Evolutionary conservation across 2,113 vertebrate species (phyloP), one percentile per base, ranked within the genome.

Genomic region (Proteles cristata): DNA sequence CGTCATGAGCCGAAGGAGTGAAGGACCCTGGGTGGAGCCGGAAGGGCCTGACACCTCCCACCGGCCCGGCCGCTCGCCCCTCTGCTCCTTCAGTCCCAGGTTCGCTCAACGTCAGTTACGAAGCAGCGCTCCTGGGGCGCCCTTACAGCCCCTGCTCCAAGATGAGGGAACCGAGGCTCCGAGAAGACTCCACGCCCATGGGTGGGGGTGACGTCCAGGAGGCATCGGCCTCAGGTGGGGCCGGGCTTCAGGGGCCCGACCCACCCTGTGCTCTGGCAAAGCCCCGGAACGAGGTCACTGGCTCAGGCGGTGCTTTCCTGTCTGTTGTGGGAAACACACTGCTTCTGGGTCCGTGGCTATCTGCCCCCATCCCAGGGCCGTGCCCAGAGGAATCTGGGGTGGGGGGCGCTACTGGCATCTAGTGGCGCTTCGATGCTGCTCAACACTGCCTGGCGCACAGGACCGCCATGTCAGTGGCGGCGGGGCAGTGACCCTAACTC

Each of bases 171-270:
- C 28, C 43, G 55, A 61, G 48, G 79, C 73, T 66, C 69, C 39
- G 65, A 76, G 28, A 39, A 83, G 65, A 55, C 48, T 68, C 58
- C 23, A 2, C 33, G 2, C 33, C n/a, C 3, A 4, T 6, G 7
- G 33, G 15, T 85, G 45, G 71, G 63, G 26, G 9, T 1, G 66
- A 31, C 0, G 0, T 45, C 65, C 15, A 0, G 12, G 77, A 33
- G 14, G 7, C 26, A 2, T 1, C 0, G 0, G 66, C 21, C 48
- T 69, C 28, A 8, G 66, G 21, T 0, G 2, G 35, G 50, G 23
- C 28, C 6, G 0, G 21, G 23, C 16, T 39, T 11, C 9, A 15
- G 33, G 33, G 65, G 28, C 31, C 31, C 2, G 43, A 63, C 11
- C 48, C 35, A 71, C 1, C 28, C 8, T 0, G 1, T 3, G 19